Conservation (phyloP, 2,888 invertebrate genomes). For the Torymus aiolomorphi region DNA sequence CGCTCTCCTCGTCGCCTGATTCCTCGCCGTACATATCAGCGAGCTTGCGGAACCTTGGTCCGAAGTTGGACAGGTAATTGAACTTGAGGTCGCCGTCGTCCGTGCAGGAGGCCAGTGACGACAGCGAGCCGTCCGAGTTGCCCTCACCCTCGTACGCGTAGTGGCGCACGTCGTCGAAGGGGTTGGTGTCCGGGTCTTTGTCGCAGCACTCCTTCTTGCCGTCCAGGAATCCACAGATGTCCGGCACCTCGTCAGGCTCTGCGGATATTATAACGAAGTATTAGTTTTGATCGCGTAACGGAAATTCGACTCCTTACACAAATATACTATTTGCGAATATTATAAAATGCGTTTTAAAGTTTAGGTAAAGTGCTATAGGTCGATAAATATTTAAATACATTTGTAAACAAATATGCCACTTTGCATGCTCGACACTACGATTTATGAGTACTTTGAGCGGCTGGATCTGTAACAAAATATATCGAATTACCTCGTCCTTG, state of each 20-base stretch:
- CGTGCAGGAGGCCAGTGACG: constrained; percentile 93
- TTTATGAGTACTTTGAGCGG: too few species aligned
- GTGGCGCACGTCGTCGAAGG: constrained; percentile 97
- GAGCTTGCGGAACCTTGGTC: constrained; percentile 95
- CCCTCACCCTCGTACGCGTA: constrained; percentile 99
- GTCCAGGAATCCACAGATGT: constrained; percentile 92
- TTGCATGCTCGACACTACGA: too few species aligned
- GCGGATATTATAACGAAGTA: constrained; percentile 35
- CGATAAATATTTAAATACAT: too few species aligned
- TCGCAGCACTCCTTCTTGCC: constrained; percentile 93
- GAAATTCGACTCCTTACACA: too few species aligned
- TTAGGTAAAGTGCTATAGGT: too few species aligned
- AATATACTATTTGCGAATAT: too few species aligned
- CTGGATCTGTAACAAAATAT: neutral
- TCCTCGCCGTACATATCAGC: constrained; percentile 97
- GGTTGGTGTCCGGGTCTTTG: constrained; percentile 92
- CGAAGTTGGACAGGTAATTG: constrained; percentile 95
- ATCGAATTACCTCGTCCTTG: constrained; percentile 77
- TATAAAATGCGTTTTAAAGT: too few species aligned
- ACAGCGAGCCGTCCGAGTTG: constrained; percentile 92
- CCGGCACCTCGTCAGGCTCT: constrained; percentile 83
- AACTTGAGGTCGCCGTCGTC: constrained; percentile 95
- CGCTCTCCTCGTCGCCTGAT: constrained; percentile 87
- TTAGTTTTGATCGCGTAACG: too few species aligned
- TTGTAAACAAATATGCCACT: too few species aligned